Conservation (phyloP, 1,140 invertebrate species). For the Parapsyche elsis region DNA sequence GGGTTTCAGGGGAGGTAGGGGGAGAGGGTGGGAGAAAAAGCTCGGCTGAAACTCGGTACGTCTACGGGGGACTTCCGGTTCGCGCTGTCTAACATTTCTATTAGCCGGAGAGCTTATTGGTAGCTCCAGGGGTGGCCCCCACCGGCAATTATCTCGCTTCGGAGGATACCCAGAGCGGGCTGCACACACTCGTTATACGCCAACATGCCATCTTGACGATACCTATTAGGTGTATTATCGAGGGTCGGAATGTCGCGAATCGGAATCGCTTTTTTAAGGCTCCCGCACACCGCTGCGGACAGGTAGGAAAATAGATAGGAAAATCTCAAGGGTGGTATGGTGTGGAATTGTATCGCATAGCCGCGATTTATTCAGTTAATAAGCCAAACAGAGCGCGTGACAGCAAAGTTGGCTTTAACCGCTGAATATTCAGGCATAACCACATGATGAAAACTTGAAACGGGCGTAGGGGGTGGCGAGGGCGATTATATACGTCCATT, state of each 20-base stretch:
- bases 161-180: conserved; percentile 30
- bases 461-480: no score
- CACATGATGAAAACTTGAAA: no score
- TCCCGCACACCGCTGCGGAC: no score
- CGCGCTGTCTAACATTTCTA: conserved; percentile 49
- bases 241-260: not conserved
- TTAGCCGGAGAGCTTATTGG: conserved; percentile 45
- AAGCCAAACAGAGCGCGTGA: no score
- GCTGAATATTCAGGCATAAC: no score
- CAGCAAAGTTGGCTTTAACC: no score
- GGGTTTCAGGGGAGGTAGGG: not conserved
- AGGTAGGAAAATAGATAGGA: no score
- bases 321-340: no score
- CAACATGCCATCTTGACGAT: not conserved
- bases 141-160: conserved; percentile 38
- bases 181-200: conserved; percentile 11
- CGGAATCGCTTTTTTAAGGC: not conserved
- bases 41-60: not conserved
- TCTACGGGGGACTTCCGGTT: conserved; percentile 33
- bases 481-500: no score
- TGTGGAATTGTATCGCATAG: no score
- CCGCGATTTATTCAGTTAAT: no score
- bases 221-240: not conserved
- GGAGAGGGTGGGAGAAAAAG: conserved; percentile 9
- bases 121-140: not conserved